Base-by-base conservation (phyloP, 2,888 invertebrate genomes). In the Oscheius sp. region DNA sequence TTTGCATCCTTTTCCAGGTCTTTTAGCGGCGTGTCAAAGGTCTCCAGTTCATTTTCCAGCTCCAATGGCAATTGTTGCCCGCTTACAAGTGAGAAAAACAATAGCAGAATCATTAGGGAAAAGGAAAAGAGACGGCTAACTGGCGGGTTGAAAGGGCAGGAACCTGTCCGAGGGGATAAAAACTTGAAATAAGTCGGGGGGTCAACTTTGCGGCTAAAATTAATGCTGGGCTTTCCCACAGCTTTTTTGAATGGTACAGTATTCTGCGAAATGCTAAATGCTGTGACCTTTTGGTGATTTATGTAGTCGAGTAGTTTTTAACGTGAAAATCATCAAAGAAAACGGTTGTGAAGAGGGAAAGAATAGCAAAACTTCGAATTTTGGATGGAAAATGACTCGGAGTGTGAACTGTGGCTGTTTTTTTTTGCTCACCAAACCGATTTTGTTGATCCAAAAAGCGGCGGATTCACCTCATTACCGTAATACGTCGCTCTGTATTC, bases 1-100 rank as follows among this genome's bases (percentile, higher is more conserved):
- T 79, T 79, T 29, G 84, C 76, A 55, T 84, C 83, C 45, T 80
- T 82, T 46, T 84, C 81, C 45, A 85, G 59, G 2, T 84, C 84
- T 43, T 81, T 79, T 41, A 84, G 46, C 12, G 85, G 84, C 46
- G 84, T 76, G 43, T 81, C 81, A 69, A 85, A 85, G 1, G 84
- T 80, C 52, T 85, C 85, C 58, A 82, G 27, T 25, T 80, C 80
- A 16, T 74, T 74, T 16, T 75, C 80, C 6, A 82, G 63, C 23
- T 71, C 74, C 9, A 61, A 49, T 69, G 66, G 66, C n/a, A 66
- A n/a, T 29, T 66, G 49, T 29, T 66, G 66, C 3, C 29, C 25
- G 12, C 18, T 5, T 29, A 46, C 49, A 46, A 58, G 58, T 2
- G 58, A 27, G 7, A 58, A 25, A 29, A 58, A 3, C 21, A 58